Evolutionary conservation across 2,797 vertebrate species (phyloP).

Genomic region (Premnoplex brunnescens): DNA sequence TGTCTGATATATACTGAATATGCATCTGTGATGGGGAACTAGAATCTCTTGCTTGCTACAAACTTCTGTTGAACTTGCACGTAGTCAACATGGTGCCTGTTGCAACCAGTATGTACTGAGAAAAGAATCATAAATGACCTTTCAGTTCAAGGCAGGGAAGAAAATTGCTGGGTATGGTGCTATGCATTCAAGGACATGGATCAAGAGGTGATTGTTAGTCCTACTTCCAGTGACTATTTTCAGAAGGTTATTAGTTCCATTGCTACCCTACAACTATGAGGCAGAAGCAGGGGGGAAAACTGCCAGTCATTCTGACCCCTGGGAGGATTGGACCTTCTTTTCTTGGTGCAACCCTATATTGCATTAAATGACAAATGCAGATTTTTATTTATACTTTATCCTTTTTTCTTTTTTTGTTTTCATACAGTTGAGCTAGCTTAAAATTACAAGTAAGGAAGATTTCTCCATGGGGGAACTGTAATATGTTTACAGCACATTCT

Average conservation of each 20-base stretch:
- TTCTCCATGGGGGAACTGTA: background rate
- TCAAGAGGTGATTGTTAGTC: background rate
- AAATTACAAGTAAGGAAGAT: background rate
- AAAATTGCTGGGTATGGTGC: background rate
- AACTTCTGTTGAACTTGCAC: constrained; percentile 44
- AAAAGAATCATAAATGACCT: background rate
- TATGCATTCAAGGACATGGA: background rate
- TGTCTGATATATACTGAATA: constrained; percentile 50
- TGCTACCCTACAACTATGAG: background rate
- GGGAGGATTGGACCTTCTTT: background rate
- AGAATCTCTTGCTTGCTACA: constrained; percentile 14
- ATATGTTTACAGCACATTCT: background rate
- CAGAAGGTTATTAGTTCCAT: background rate
- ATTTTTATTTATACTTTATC: background rate
- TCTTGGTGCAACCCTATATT: background rate
- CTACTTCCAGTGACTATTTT: background rate
- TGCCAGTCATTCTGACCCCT: background rate
- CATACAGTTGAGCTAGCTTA: accelerated
- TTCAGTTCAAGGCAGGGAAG: background rate
- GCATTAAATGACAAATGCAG: background rate
- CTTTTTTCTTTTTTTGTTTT: too few species aligned
- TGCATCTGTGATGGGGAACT: constrained; percentile 43
- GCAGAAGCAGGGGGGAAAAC: background rate
- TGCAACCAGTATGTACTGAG: background rate
- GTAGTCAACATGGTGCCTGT: constrained; percentile 12